phyloP scores from a whole-genome alignment of 2,888 invertebrate genomes.

The Lasioglossum vierecki region DNA sequence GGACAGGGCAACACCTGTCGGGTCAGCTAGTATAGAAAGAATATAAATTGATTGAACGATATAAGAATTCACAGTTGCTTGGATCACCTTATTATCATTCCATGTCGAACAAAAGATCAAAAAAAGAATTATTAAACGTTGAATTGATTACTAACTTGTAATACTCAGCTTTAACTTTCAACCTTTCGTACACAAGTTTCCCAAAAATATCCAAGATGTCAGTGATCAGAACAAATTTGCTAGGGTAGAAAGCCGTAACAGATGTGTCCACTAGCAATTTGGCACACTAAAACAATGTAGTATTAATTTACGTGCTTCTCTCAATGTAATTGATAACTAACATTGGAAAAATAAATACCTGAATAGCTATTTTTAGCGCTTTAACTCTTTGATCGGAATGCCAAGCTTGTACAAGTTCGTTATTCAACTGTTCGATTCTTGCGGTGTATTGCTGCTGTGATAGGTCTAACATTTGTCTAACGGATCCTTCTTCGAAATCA shows the following conservation, averaged over 20 bases:
- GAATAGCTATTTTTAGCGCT: constrained; percentile 98
- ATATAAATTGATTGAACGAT: not conserved
- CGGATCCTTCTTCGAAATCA: constrained; percentile 95
- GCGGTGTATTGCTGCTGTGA: constrained; percentile 96
- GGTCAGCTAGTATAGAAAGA: no score
- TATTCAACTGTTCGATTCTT: constrained; percentile 95
- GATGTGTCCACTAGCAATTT: constrained; percentile 95
- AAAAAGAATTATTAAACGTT: constrained; percentile 1
- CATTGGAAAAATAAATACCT: constrained; percentile 82
- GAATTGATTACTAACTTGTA: constrained; percentile 83
- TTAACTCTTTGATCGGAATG: constrained; percentile 96
- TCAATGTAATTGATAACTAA: constrained; percentile 1
- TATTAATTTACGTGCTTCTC: constrained; percentile 28
- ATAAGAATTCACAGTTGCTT: not conserved
- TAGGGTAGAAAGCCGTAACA: constrained; percentile 98
- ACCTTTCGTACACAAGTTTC: constrained; percentile 93
- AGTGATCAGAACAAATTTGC: constrained; percentile 98
- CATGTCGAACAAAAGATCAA: not conserved
- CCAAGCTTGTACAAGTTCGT: constrained; percentile 96
- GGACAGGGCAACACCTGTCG: no score
- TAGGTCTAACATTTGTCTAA: constrained; percentile 94
- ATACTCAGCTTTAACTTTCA: constrained; percentile 90
- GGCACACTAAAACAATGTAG: constrained; percentile 88
- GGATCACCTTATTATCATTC: not conserved
- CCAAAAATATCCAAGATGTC: constrained; percentile 98